Evolutionary conservation across 2,888 invertebrate species (phyloP).

Genomic region (Itoplectis maculator): DNA sequence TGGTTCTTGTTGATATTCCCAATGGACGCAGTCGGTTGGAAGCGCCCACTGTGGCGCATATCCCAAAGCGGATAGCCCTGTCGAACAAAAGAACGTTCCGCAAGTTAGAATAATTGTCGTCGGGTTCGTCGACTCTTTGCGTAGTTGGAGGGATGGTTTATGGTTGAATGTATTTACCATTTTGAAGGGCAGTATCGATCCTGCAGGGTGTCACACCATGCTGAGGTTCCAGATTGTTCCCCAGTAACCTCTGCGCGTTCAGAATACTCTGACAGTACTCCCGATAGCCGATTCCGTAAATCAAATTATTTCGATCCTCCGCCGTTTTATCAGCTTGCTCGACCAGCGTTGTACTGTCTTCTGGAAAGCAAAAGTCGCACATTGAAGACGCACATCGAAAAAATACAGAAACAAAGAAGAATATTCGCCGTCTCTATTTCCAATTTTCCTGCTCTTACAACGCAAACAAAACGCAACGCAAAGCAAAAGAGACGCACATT

Average conservation of each 20-base stretch:
- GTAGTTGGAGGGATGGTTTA: background rate
- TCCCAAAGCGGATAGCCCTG: constrained; percentile 78
- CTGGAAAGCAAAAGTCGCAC: constrained; percentile 71
- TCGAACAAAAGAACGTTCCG: background rate
- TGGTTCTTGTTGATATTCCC: constrained; percentile 76
- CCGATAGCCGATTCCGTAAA: constrained; percentile 62
- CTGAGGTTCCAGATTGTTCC: constrained; percentile 71
- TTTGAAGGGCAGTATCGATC: constrained; percentile 73
- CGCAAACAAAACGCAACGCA: no score
- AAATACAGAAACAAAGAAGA: no score
- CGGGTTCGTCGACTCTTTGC: background rate
- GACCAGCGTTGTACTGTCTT: constrained; percentile 66
- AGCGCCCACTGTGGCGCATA: constrained; percentile 81
- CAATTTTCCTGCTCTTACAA: no score
- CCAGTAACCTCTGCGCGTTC: constrained; percentile 49
- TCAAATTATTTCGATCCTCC: constrained; percentile 44
- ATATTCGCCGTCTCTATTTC: no score
- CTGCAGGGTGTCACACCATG: constrained; percentile 76
- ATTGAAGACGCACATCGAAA: no score
- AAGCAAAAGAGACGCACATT: no score
- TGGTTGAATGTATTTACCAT: constrained; percentile 74
- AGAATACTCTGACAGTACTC: constrained; percentile 61
- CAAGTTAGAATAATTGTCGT: background rate
- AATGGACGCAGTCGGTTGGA: constrained; percentile 77
- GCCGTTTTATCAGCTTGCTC: constrained; percentile 58